Conservation (phyloP, 2,113 vertebrate genomes). For the Arenaria interpres region DNA sequence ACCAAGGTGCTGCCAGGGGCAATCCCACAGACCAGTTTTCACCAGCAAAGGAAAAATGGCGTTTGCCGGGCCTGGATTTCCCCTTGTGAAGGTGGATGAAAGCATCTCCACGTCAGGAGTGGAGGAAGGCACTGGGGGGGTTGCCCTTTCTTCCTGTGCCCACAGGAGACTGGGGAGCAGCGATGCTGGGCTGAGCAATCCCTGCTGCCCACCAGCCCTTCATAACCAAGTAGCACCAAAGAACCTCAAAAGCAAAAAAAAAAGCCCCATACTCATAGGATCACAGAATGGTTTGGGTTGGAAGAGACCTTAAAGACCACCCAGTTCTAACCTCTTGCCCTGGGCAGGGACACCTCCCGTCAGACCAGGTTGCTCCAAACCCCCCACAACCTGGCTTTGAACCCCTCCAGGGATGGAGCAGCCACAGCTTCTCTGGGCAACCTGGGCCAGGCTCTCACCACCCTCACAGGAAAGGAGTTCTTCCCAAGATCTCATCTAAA, state of each 20-base stretch:
- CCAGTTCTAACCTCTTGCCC: background rate
- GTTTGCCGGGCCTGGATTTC: background rate
- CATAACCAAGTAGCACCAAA: too few relatives aligned
- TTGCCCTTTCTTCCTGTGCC: background rate
- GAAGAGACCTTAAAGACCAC: background rate
- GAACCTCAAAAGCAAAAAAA: too few relatives aligned
- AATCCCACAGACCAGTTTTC: background rate
- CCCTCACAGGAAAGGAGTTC: background rate
- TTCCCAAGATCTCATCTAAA: background rate
- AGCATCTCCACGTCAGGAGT: background rate
- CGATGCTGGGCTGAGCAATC: background rate
- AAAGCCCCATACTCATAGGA: too few relatives aligned
- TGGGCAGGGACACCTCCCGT: background rate
- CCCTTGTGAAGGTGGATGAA: background rate
- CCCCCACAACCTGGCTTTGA: background rate
- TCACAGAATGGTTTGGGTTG: background rate
- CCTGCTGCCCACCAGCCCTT: too few relatives aligned
- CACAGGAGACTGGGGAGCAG: background rate
- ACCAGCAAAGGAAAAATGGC: background rate
- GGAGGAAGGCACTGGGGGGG: background rate
- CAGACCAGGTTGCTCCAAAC: background rate
- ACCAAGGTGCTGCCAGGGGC: background rate
- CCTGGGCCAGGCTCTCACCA: background rate
- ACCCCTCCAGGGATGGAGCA: background rate
- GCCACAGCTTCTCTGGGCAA: background rate